phyloP scores from a whole-genome alignment of 1,140 invertebrate genomes.

The Philotrypesis tridentata region DNA sequence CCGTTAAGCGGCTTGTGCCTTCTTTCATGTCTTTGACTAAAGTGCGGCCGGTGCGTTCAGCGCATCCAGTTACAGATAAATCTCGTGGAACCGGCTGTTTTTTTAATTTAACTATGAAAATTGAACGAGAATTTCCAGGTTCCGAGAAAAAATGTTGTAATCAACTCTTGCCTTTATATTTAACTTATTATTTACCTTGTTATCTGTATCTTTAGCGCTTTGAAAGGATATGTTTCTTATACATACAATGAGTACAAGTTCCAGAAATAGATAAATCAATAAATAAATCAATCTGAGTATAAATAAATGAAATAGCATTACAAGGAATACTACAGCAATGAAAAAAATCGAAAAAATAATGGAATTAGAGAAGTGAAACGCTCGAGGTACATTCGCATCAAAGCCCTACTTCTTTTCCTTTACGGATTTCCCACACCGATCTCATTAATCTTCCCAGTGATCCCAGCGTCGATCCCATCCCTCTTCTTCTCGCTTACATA shows the following conservation, averaged over 20 bases:
- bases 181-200: no score
- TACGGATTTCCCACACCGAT: not conserved
- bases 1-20: not conserved
- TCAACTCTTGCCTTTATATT: no score
- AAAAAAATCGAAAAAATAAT: not conserved
- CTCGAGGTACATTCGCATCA: not conserved
- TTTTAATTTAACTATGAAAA: no score
- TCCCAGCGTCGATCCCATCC: not conserved
- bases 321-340: no score
- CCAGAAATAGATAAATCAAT: no score
- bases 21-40: not conserved
- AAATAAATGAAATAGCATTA: no score
- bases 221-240: no score
- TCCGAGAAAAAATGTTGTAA: no score
- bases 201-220: no score
- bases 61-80: not conserved
- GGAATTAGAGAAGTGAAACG: not conserved
- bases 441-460: constrained; percentile 6
- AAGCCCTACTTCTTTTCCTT: not conserved
- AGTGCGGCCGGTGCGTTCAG: not conserved
- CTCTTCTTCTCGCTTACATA: not conserved
- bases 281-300: no score
- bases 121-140: no score
- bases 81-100: not conserved
- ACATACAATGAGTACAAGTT: no score